A percentile compares a stretch with the other conserved stretches of the same genome.
These are phyloP conservation scores for Hemicrepidius hirtus DNA, from an alignment of 2,888 invertebrate genomes.

Conservation along the genomic window DNA sequence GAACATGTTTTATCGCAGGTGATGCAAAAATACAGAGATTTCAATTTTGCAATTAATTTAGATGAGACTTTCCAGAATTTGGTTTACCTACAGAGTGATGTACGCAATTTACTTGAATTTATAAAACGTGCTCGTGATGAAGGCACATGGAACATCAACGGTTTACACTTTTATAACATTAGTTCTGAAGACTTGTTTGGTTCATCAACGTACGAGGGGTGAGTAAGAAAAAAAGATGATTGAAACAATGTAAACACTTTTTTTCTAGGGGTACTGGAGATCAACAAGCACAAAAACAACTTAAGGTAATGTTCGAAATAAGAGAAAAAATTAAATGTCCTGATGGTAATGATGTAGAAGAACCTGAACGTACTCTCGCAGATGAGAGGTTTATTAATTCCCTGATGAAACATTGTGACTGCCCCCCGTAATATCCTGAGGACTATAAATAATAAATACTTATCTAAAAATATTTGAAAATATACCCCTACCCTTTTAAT, in stretches of 20 bases:
- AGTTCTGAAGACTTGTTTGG: constrained; percentile 68
- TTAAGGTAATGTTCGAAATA: constrained; percentile 40
- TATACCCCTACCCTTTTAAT: neutral
- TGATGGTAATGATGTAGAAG: neutral
- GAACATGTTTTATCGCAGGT: constrained; percentile 59
- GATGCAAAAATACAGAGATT: constrained; percentile 68
- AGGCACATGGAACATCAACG: constrained; percentile 69
- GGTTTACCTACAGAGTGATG: constrained; percentile 66
- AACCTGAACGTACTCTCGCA: too few species aligned
- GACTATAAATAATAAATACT: too few species aligned
- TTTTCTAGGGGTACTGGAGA: neutral
- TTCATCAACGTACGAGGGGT: neutral
- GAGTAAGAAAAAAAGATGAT: neutral
- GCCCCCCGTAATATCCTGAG: too few species aligned
- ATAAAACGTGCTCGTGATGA: constrained; percentile 70
- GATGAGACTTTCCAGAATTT: constrained; percentile 66
- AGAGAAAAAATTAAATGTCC: constrained; percentile 37
- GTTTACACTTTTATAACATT: constrained; percentile 71
- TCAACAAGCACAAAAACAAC: constrained; percentile 22
- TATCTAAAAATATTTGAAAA: neutral
- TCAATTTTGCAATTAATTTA: constrained; percentile 63
- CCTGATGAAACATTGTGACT: too few species aligned
- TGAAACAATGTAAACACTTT: neutral
- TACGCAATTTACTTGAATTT: constrained; percentile 71
- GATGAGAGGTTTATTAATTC: too few species aligned